Evolutionary conservation across 1,140 invertebrate species (phyloP).

Genomic region (Drepana arcuata): DNA sequence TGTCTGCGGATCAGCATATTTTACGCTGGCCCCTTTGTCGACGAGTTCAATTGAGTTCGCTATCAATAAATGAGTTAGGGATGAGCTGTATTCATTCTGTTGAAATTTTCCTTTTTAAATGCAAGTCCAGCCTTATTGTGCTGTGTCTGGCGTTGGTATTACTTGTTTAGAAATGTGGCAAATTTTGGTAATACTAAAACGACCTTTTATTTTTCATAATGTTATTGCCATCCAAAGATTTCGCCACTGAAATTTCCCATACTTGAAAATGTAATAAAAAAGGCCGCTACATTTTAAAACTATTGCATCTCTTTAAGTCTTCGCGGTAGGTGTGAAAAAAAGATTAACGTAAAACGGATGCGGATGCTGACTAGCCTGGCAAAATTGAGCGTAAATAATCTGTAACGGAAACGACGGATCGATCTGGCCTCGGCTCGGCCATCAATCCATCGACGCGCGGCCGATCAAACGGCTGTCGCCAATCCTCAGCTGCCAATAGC

Average conservation of each 20-base stretch:
- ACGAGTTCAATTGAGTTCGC: slow-evolving; percentile 36
- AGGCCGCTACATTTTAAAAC: too few relatives aligned
- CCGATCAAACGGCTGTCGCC: slow-evolving; percentile 49
- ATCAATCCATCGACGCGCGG: slow-evolving; percentile 44
- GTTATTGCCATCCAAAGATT: too few relatives aligned
- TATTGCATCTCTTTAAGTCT: too few relatives aligned
- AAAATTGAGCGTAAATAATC: slow-evolving; percentile 39
- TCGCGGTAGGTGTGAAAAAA: too few relatives aligned
- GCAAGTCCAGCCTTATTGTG: not conserved
- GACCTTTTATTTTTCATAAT: too few relatives aligned
- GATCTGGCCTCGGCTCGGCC: slow-evolving; percentile 27
- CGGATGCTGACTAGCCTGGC: slow-evolving; percentile 34
- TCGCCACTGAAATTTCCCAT: too few relatives aligned
- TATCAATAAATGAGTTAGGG: slow-evolving; percentile 39
- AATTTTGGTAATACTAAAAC: too few relatives aligned
- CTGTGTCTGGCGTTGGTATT: too few relatives aligned
- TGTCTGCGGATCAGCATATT: slow-evolving; percentile 60
- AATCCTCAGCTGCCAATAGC: slow-evolving; percentile 15
- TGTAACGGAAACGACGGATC: slow-evolving; percentile 33
- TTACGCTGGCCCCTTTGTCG: slow-evolving; percentile 42
- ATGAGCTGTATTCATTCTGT: slow-evolving; percentile 22
- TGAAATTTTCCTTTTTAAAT: slow-evolving; percentile 6
- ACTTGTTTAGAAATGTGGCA: too few relatives aligned
- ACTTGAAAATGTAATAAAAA: too few relatives aligned
- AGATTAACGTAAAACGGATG: slow-evolving; percentile 28